These are phyloP conservation scores for Mustelus asterias DNA, from an alignment of 2,113 vertebrate genomes.

Conservation along the genomic window DNA sequence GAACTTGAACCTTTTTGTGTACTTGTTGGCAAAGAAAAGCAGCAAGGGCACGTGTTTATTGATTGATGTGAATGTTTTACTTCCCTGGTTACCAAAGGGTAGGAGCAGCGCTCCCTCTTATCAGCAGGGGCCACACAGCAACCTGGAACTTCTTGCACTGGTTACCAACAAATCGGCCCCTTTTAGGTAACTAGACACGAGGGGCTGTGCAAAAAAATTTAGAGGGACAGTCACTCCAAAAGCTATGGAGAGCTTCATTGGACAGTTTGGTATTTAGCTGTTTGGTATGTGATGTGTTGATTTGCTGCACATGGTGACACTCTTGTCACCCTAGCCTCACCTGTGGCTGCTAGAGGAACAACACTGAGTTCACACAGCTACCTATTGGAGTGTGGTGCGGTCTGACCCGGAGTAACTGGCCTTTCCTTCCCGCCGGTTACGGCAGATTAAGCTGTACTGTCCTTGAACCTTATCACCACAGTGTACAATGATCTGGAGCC, in stretches of 20 bases:
- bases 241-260: too few relatives aligned
- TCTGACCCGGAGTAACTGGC: not conserved
- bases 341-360: not conserved
- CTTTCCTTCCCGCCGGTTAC: not conserved
- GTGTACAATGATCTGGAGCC: not conserved
- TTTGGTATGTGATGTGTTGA: not conserved
- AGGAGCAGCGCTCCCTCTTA: not conserved
- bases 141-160: not conserved
- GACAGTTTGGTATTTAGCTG: not conserved
- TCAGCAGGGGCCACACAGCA: not conserved
- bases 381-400: not conserved
- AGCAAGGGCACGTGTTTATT: not conserved
- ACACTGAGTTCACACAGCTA: not conserved
- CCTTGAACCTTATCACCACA: constrained; percentile 17
- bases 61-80: not conserved
- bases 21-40: not conserved
- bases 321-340: not conserved
- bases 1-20: not conserved
- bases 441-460: not conserved
- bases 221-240: not conserved
- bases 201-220: not conserved
- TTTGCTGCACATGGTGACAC: not conserved
- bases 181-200: not conserved
- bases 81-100: not conserved
- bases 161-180: not conserved